Base-by-base conservation (phyloP, 2,797 vertebrate species). In the Dendrocincla tyrannina region DNA sequence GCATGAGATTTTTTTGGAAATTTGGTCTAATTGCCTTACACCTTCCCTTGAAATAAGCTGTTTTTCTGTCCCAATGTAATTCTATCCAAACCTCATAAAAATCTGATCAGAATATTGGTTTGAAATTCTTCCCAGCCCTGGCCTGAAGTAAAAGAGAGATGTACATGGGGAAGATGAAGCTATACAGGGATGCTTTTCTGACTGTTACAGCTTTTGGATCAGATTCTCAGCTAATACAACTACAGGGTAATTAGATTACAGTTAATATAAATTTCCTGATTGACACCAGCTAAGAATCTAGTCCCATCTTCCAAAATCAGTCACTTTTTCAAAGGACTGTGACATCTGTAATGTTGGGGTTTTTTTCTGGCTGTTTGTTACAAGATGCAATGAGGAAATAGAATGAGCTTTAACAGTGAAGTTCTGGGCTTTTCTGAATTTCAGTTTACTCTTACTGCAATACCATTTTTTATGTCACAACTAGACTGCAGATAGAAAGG, bases 391-490 rank as follows among this genome's bases (percentile, higher is more conserved):
- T 56, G 42, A 85, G 79, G 68, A 89, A 89, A 92, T 5, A 73
- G 35, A 75, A 84, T 1, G 3, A 91, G 67, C 30, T 91, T 68
- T 80, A 85, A 56, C 23, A 74, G 33, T 23, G 17, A 91, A 81
- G 53, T 92, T 93, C 63, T 20, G 33, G 49, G 63, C 35, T 70
- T 90, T 79, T 62, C 74, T 70, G 73, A 91, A 85, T 93, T 95
- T 70, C 84, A 88, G 96, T 95, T 96, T 95, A 90, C 77, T 88
- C 42, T 64, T 85, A 27, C 44, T 85, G n/a, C 85, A 94, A 85
- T 74, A 80, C 30, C 41, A 2, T 82, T 94, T 93, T 96, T 91
- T 86, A 63, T 93, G 77, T 95, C 91, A 95, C 85, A 91, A 91
- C 74, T 49, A 91, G 80, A 87, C 90, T 94, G 90, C 80, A 77